A percentile compares a stretch with the other conserved stretches of the same genome.
Conservation (phyloP, 2,888 invertebrate genomes). For the Cantharis nigra region DNA sequence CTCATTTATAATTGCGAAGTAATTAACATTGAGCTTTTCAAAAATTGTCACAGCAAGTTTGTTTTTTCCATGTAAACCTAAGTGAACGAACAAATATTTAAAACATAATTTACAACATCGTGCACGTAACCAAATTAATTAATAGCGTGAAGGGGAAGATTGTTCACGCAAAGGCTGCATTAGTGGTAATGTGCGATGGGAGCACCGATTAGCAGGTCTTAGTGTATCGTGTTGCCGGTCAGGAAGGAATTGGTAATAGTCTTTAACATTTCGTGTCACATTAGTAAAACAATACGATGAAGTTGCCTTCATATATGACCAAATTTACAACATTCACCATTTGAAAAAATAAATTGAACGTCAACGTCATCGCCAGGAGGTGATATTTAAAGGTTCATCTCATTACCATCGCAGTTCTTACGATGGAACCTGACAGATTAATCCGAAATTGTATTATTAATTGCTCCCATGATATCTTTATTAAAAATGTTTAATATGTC, state of each 20-base stretch:
- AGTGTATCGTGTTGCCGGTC: slow-evolving; percentile 30
- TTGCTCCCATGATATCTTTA: background rate
- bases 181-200: slow-evolving; percentile 43
- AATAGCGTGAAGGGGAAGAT: slow-evolving; percentile 38
- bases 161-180: slow-evolving; percentile 43
- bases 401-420: background rate
- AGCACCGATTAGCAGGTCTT: slow-evolving; percentile 39
- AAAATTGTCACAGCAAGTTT: background rate
- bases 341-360: background rate
- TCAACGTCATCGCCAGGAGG: background rate
- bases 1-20: background rate
- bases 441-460: background rate
- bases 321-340: background rate
- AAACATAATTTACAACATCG: slow-evolving; percentile 39
- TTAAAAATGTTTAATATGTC: background rate
- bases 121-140: slow-evolving; percentile 41
- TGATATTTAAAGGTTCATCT: background rate
- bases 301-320: slow-evolving; percentile 10
- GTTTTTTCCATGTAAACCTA: slow-evolving; percentile 4
- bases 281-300: slow-evolving; percentile 41
- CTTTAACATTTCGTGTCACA: slow-evolving; percentile 40
- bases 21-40: background rate
- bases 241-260: slow-evolving; percentile 43
- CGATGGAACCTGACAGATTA: background rate
- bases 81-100: slow-evolving; percentile 41